A percentile compares a stretch with the other conserved stretches of the same genome.
These are phyloP conservation scores for Ibidorhyncha struthersii DNA, from an alignment of 2,113 vertebrate species.

Conservation along the genomic window DNA sequence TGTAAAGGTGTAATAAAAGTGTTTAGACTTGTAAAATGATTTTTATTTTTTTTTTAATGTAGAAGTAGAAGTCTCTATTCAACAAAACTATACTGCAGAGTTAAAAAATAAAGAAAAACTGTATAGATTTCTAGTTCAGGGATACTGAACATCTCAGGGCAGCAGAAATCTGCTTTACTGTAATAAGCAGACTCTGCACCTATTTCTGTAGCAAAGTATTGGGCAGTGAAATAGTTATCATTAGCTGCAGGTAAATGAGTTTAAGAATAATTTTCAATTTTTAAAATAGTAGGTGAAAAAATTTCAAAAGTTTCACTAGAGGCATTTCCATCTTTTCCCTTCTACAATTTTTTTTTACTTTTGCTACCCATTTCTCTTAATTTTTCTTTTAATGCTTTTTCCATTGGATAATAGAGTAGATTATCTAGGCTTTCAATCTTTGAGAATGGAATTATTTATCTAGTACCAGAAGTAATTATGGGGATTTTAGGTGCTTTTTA, in stretches of 20 bases:
- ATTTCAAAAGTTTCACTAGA: neutral
- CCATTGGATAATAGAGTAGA: neutral
- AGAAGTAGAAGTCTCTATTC: neutral
- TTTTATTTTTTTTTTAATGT: too few species aligned
- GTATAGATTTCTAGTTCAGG: neutral
- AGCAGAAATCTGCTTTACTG: neutral
- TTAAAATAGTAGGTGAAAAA: neutral
- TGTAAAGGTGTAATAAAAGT: neutral
- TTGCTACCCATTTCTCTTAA: neutral
- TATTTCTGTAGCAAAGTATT: neutral
- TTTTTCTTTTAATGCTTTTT: neutral
- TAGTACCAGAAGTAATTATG: neutral
- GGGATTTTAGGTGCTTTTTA: rapidly evolving
- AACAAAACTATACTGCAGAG: neutral
- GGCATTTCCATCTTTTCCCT: neutral
- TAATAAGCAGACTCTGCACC: neutral
- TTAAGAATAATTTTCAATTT: neutral
- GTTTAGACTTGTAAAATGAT: neutral
- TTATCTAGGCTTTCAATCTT: neutral
- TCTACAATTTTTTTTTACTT: neutral
- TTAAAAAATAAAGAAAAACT: neutral
- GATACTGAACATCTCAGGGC: neutral
- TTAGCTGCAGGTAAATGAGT: neutral
- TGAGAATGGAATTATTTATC: neutral
- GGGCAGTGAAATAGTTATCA: neutral